Percentiles rank a stretch among this genome's conserved stretches.
Conservation (phyloP, 2,797 vertebrate genomes). For the Phalloptychus januarius region DNA sequence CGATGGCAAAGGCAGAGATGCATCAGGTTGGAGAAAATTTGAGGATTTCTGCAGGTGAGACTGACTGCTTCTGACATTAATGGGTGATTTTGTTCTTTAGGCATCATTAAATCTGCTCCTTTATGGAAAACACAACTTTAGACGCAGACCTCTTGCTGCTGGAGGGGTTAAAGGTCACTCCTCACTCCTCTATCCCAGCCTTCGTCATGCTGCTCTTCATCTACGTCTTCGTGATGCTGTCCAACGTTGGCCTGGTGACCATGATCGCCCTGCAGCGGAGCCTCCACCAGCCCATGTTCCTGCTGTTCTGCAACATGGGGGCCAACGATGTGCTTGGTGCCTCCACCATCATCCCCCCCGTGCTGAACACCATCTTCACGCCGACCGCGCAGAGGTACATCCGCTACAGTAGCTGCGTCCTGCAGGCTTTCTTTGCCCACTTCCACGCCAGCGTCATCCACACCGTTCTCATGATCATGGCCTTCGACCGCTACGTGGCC, state of each 20-base stretch:
- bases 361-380: neutral
- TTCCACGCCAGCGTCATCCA: conserved; percentile 74
- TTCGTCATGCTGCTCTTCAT: conserved; percentile 17
- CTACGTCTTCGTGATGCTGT: conserved; percentile 31
- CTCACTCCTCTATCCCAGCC: conserved; percentile 1
- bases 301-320: conserved; percentile 26
- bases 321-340: conserved; percentile 13
- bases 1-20: neutral
- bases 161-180: conserved; percentile 21
- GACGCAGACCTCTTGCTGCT: conserved; percentile 7
- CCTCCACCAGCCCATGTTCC: conserved; percentile 28
- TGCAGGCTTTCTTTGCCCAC: conserved; percentile 82
- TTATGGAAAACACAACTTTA: conserved; percentile 20
- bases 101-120: too few relatives aligned
- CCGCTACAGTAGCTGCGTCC: conserved; percentile 1
- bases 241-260: conserved; percentile 62
- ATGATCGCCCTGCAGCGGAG: conserved; percentile 40
- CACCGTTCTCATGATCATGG: conserved; percentile 84
- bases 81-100: neutral
- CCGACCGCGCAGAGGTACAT: neutral
- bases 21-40: neutral
- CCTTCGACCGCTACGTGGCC: conserved; percentile 84
- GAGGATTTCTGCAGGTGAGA: neutral
- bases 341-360: conserved; percentile 2
- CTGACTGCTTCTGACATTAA: neutral